Conservation (phyloP, 2,888 invertebrate species). For the Cancer borealis region DNA sequence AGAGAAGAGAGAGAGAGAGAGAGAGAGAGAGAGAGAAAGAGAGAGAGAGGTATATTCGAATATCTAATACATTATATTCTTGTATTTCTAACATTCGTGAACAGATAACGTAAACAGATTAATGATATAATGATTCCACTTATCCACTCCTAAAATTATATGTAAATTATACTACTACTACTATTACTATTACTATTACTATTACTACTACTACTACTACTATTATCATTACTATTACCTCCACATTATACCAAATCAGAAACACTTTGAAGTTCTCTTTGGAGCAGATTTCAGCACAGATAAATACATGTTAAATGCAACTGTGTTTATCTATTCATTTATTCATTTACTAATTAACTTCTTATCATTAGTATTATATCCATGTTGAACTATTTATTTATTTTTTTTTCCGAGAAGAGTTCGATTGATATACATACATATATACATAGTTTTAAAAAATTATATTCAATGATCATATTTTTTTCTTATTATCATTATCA, state of each 20-base stretch:
- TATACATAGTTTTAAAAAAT: background rate
- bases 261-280: background rate
- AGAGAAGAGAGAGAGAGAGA: too few species aligned
- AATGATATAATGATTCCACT: too few species aligned
- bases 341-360: constrained; percentile 34
- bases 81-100: too few species aligned
- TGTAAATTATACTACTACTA: background rate
- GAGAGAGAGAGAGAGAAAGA: too few species aligned
- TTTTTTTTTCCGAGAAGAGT: background rate
- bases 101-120: too few species aligned
- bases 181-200: background rate
- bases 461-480: background rate
- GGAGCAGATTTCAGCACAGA: constrained; percentile 7
- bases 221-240: background rate
- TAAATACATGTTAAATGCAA: constrained; percentile 43
- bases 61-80: too few species aligned
- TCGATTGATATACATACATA: background rate
- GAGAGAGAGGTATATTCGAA: too few species aligned
- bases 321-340: constrained; percentile 41
- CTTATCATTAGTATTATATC: constrained; percentile 40
- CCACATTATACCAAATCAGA: background rate
- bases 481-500: background rate
- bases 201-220: constrained; percentile 48
- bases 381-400: background rate
- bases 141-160: too few species aligned